Evolutionary conservation across 2,797 vertebrate genomes (phyloP).

Genomic region (Crypturellus tataupa): DNA sequence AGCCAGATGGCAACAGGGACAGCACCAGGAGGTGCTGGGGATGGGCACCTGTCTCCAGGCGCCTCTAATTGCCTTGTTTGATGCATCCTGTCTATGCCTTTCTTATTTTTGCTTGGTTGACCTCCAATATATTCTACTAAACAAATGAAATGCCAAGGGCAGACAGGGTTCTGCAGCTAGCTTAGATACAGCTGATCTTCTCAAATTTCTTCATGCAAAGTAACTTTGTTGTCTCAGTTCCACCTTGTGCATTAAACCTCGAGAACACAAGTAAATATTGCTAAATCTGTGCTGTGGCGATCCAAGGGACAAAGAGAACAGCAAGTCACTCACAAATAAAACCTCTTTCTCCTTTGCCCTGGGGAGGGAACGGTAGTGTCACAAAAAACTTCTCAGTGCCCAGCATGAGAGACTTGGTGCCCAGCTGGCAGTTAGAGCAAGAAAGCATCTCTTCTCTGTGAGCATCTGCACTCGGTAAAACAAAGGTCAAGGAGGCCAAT

Average conservation of each 20-base stretch:
- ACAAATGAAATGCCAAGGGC: neutral
- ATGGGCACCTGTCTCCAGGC: neutral
- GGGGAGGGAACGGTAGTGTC: neutral
- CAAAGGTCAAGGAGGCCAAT: neutral
- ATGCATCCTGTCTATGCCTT: neutral
- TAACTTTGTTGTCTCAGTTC: neutral
- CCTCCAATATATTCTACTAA: neutral
- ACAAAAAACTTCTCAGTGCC: neutral
- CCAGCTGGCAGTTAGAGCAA: neutral
- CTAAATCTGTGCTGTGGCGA: neutral
- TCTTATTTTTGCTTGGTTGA: neutral
- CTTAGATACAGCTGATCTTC: neutral
- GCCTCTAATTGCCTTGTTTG: neutral
- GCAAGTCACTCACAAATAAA: neutral
- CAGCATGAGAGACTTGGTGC: neutral
- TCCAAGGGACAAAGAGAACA: neutral
- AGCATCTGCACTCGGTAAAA: neutral
- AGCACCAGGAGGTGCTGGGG: neutral
- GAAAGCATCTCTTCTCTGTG: neutral
- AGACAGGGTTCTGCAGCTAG: neutral
- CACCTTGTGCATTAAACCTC: neutral
- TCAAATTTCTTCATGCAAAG: neutral
- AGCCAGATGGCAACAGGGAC: fast-evolving
- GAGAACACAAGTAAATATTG: neutral
- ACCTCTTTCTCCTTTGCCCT: neutral